Evolutionary conservation across 2,797 vertebrate species (phyloP).

Genomic region (Anisognathus igniventris): DNA sequence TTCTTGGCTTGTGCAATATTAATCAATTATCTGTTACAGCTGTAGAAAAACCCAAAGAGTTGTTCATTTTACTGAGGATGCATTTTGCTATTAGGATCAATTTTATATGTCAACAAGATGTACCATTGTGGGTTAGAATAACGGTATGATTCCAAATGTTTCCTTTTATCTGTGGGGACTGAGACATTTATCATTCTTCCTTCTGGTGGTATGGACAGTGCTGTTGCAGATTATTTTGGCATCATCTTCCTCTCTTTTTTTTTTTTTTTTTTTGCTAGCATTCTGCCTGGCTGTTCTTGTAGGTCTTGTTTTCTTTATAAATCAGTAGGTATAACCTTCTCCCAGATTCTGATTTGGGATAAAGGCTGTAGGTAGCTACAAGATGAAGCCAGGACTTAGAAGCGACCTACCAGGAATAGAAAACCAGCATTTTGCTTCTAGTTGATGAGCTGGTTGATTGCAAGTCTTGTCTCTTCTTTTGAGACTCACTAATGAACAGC

Average conservation of each 20-base stretch:
- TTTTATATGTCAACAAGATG: neutral
- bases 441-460: conserved; percentile 8
- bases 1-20: neutral
- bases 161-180: neutral
- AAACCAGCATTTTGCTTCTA: neutral
- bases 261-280: neutral
- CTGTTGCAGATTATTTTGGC: neutral
- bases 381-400: neutral
- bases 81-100: neutral
- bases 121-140: neutral
- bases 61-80: neutral
- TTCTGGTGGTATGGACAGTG: neutral
- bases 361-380: neutral
- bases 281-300: neutral
- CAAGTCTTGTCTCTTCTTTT: neutral
- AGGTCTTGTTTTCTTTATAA: neutral
- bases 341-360: neutral
- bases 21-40: neutral
- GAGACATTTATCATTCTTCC: neutral
- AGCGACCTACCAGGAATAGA: neutral
- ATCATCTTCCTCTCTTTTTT: neutral
- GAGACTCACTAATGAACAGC: neutral
- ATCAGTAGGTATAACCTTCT: neutral
- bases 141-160: neutral
- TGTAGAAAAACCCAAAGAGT: neutral